Percentiles rank a stretch among this genome's conserved stretches.
phyloP scores from a whole-genome alignment of 2,888 invertebrate genomes.

The Tortrix viridana region DNA sequence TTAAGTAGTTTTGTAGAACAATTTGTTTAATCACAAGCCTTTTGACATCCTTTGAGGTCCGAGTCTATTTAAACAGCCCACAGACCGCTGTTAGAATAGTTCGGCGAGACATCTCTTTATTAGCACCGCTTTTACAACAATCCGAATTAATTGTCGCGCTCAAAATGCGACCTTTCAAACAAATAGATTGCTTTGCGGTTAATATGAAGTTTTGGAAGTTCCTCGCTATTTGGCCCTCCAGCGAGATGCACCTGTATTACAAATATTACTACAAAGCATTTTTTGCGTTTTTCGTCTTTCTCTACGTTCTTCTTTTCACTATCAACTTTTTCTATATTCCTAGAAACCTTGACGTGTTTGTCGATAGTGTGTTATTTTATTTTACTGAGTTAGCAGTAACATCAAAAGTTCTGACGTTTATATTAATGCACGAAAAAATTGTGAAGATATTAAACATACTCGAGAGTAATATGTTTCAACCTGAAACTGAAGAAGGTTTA shows the following conservation, averaged over 20 bases:
- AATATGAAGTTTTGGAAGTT: constrained; percentile 58
- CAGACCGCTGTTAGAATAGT: constrained; percentile 8
- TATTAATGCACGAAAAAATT: constrained; percentile 51
- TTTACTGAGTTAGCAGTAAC: constrained; percentile 53
- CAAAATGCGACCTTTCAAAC: constrained; percentile 42
- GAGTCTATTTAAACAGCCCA: constrained; percentile 22
- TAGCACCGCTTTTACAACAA: neutral
- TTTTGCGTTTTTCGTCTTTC: constrained; percentile 16
- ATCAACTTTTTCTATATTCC: constrained; percentile 37
- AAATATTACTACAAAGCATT: constrained; percentile 32
- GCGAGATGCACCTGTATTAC: constrained; percentile 33
- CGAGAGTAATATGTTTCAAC: constrained; percentile 60
- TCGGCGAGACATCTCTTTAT: neutral
- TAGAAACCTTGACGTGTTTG: constrained; percentile 51
- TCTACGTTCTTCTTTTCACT: constrained; percentile 26
- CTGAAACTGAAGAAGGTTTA: constrained; percentile 46
- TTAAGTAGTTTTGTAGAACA: constrained; percentile 42
- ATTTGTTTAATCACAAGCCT: constrained; percentile 41
- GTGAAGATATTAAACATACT: constrained; percentile 49
- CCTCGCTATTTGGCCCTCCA: constrained; percentile 55
- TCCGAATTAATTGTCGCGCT: neutral
- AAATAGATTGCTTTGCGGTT: constrained; percentile 58
- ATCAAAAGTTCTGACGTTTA: constrained; percentile 59
- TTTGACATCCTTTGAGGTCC: constrained; percentile 35
- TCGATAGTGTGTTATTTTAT: constrained; percentile 63